phyloP scores from a whole-genome alignment of 2,113 vertebrate genomes.

The Jacana jacana region DNA sequence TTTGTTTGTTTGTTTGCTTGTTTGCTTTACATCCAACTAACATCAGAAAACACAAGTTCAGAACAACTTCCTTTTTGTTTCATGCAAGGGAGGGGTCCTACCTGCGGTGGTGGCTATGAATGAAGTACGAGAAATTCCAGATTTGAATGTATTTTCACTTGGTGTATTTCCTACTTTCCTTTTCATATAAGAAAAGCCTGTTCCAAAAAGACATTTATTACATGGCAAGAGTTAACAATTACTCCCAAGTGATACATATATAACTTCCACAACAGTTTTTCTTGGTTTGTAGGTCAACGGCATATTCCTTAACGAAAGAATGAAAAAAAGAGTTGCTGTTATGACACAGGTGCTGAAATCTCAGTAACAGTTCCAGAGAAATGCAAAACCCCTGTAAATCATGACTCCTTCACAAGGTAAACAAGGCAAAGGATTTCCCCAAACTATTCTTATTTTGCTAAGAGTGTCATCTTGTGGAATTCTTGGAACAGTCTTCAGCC shows the following conservation, averaged over 20 bases:
- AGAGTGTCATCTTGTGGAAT: conserved; percentile 64
- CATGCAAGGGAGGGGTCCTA: neutral
- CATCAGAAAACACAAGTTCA: neutral
- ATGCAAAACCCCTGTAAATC: neutral
- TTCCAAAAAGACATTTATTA: conserved; percentile 10
- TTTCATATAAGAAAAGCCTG: neutral
- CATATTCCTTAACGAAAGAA: neutral
- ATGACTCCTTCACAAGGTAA: neutral
- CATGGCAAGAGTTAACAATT: conserved; percentile 1
- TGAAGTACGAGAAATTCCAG: neutral
- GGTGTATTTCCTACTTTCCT: neutral
- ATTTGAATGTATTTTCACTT: neutral
- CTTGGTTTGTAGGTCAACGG: neutral
- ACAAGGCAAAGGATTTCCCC: neutral
- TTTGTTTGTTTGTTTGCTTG: neutral
- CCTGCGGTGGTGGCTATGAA: neutral
- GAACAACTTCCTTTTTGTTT: neutral
- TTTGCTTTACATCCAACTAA: neutral
- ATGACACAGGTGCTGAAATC: neutral
- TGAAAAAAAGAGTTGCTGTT: neutral
- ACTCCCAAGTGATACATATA: conserved; percentile 5
- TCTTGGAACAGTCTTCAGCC: neutral
- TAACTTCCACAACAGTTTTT: neutral
- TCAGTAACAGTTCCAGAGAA: neutral
- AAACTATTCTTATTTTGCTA: conserved; percentile 49